Percentiles rank a stretch among this genome's conserved stretches.
These are phyloP conservation scores for Paraplagusia blochii DNA, from an alignment of 2,113 vertebrate genomes.

Conservation along the genomic window DNA sequence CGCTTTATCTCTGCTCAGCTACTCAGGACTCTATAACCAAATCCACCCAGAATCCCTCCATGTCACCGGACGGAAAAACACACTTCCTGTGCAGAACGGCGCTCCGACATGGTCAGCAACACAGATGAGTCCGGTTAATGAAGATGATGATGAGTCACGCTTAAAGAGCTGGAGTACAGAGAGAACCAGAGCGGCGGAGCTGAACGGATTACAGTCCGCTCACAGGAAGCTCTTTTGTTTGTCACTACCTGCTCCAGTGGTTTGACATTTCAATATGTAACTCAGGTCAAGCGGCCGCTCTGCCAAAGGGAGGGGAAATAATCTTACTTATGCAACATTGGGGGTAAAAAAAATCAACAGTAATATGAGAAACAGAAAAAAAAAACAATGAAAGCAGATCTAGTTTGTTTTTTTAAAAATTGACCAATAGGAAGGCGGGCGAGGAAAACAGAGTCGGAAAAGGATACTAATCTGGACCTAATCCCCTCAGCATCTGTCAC, in stretches of 20 bases:
- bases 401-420: conserved; percentile 67
- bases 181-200: conserved; percentile 5
- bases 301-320: conserved; percentile 2
- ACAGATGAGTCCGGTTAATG: conserved; percentile 51
- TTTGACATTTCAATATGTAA: conserved; percentile 24
- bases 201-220: not conserved
- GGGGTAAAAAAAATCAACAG: conserved; percentile 26
- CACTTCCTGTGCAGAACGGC: conserved; percentile 44
- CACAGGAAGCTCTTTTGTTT: conserved; percentile 16
- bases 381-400: conserved; percentile 47
- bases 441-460: conserved; percentile 69
- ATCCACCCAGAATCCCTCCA: conserved; percentile 12
- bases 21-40: conserved; percentile 29
- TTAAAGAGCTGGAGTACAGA: conserved; percentile 22
- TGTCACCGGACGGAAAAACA: conserved; percentile 16
- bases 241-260: conserved; percentile 11
- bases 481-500: conserved; percentile 76
- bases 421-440: conserved; percentile 52
- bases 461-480: conserved; percentile 76
- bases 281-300: conserved; percentile 18
- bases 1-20: conserved; percentile 50
- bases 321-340: conserved; percentile 11
- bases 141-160: conserved; percentile 61
- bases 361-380: conserved; percentile 18
- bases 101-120: conserved; percentile 22